Conservation (phyloP, 2,797 vertebrate species). For the Eidolon dupreanum region DNA sequence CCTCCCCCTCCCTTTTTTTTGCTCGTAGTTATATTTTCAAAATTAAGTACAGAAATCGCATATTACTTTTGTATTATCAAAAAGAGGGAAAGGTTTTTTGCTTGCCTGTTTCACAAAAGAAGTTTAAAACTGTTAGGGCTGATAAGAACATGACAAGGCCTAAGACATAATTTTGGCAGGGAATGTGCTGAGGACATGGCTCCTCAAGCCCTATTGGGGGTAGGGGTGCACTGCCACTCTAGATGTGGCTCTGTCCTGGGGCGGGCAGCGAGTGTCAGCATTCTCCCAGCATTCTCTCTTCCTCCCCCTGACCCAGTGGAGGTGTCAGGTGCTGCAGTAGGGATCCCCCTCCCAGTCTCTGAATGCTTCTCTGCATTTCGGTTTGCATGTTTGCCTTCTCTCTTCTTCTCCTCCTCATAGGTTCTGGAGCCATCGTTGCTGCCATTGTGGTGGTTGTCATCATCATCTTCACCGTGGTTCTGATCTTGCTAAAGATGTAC, state of each 20-base stretch:
- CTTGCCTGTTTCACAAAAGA: not conserved
- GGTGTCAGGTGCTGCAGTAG: not conserved
- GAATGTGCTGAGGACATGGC: not conserved
- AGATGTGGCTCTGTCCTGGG: not conserved
- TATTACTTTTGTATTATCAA: not conserved
- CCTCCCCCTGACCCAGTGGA: not conserved
- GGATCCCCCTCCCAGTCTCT: not conserved
- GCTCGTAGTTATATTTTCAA: not conserved
- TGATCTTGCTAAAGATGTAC: conserved; percentile 94
- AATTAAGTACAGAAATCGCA: not conserved
- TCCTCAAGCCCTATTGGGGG: not conserved
- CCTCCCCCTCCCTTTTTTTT: not conserved
- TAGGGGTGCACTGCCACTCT: rapidly evolving
- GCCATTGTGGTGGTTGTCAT: conserved; percentile 94
- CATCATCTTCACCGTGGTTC: conserved; percentile 91
- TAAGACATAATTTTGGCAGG: not conserved
- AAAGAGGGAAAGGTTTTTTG: not conserved
- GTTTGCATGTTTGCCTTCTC: rapidly evolving
- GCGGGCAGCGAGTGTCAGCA: not conserved
- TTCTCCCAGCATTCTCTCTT: not conserved
- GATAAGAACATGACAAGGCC: not conserved
- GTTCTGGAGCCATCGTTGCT: conserved; percentile 97
- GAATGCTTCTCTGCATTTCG: not conserved
- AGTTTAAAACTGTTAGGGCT: not conserved
- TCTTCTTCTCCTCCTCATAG: conserved; percentile 81